Base-by-base conservation (phyloP, 1,140 invertebrate genomes). In the Drosophila nigrodunni region DNA sequence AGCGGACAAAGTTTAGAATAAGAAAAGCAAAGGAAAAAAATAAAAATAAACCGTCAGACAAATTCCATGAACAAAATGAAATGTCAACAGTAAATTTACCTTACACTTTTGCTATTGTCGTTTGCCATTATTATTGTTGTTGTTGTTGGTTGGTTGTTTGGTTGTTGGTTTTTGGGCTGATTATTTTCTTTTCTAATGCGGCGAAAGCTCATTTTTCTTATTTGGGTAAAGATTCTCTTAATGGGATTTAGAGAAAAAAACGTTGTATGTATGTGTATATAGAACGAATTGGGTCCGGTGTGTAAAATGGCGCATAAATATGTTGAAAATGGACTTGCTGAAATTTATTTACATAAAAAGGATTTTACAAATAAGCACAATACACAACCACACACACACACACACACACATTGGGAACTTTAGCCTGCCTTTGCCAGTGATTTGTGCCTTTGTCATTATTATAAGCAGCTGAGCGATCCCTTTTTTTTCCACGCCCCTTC, bases 241-340 rank as follows among this genome's bases (percentile, higher is more conserved):
- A 88, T 89, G 85, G 83, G 83, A 88, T 88, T 88, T 88, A 75
- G 67, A 83, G 46, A 71, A 74, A 59, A 43, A 50, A 43, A 65
- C 34, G 46, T 43, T n/a, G 9, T 35, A 37, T 3, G 3, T n/a
- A 44, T 21, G n/a, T 82, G 43, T 39, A 55, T 65, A 50, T 35
- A 41, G 54, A 49, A 10, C 18, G 55, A 74, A 70, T 70, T 62
- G 66, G 66, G 58, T 57, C 49, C 54, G 61, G 81, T 85, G 81
- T 87, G 85, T 77, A 89, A 88, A 88, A 89, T 89, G 83, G 85
- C 85, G 83, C 83, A 88, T 89, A 88, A 88, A 88, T 88, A 88
- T 89, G 86, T 88, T 89, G 83, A 74, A 83, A 89, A 88, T 88
- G 85, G 83, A 88, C 83, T 88, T 74, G 80, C 39, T 80, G 85